Base-by-base conservation (phyloP, 2,113 vertebrate genomes). In the Oenanthe oenanthe region DNA sequence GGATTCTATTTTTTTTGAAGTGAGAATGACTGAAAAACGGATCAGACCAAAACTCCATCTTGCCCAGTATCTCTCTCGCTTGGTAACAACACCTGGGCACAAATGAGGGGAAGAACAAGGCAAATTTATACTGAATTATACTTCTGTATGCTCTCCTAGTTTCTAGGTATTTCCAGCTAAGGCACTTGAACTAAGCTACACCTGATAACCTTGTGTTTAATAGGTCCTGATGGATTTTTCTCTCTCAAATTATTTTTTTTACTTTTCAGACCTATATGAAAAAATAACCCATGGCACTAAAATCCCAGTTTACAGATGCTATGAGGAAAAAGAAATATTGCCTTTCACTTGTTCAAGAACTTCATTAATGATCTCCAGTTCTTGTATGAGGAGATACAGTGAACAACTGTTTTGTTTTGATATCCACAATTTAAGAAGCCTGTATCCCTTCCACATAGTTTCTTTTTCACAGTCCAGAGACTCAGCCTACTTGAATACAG, bases 311-410 rank as follows among this genome's bases (percentile, higher is more conserved):
- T 58, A 63, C 26, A 74, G 43, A 65, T 42, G 29, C 20, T 67
- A 13, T 31, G 45, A 67, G 26, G 40, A 31, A 66, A 70, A 83
- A 73, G 40, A 91, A 71, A 66, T 6, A 50, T 1, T 51, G 24
- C 34, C 60, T 65, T 80, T 70, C 45, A 28, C 50, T 80, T 89
- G 40, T 63, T 87, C 63, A 84, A 60, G 29, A 80, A 85, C 13
- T 62, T 70, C 7, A 21, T 22, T 51, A 85, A 81, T 6, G 9
- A 81, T 43, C 57, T 78, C 43, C n/a, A 63, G 56, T 51, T 74
- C 63, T 60, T 47, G 4, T 13, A 60, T 0, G 1, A 62, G n/a
- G 21, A 71, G 21, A 68, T 63, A 67, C 0, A 53, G 8, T 29
- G 31, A 79, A 51, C 36, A 92, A 58, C 12, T 68, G 32, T 28